Evolutionary conservation across 2,888 invertebrate genomes (phyloP).

Genomic region (Andrena fulva): DNA sequence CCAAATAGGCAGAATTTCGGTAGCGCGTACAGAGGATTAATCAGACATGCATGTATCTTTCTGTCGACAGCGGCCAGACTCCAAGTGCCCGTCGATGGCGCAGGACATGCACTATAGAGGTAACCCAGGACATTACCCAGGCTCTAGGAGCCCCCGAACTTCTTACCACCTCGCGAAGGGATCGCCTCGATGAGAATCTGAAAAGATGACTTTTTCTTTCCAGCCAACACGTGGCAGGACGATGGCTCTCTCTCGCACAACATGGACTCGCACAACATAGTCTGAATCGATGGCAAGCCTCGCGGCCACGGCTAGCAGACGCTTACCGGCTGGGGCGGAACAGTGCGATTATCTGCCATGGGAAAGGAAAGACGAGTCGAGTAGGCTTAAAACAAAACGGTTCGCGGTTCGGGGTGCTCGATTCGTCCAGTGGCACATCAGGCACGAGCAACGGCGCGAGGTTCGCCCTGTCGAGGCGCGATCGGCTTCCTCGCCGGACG

Average conservation of each 20-base stretch:
- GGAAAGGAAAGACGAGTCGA: neutral
- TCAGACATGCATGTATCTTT: neutral
- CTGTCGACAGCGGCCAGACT: slow-evolving; percentile 72
- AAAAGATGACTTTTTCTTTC: slow-evolving; percentile 81
- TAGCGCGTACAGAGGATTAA: too few relatives aligned
- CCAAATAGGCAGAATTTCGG: too few relatives aligned
- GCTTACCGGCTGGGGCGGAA: slow-evolving; percentile 25
- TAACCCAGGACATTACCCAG: slow-evolving; percentile 83
- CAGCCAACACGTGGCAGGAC: slow-evolving; percentile 84
- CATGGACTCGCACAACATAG: slow-evolving; percentile 78
- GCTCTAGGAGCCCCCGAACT: slow-evolving; percentile 53
- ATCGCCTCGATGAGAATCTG: slow-evolving; percentile 78
- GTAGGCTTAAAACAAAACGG: neutral
- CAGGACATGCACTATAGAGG: slow-evolving; percentile 95
- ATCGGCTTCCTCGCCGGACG: too few relatives aligned
- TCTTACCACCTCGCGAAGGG: slow-evolving; percentile 60
- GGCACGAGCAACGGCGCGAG: neutral
- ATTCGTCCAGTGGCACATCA: slow-evolving; percentile 41
- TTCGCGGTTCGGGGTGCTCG: slow-evolving; percentile 35
- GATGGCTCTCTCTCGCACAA: slow-evolving; percentile 80
- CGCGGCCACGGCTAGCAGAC: slow-evolving; percentile 17
- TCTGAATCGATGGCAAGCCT: slow-evolving; percentile 70
- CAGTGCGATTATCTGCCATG: slow-evolving; percentile 39
- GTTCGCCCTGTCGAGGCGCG: neutral
- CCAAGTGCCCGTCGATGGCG: slow-evolving; percentile 94